Evolutionary conservation across 2,797 vertebrate species (phyloP).

Genomic region (Neosilurus mollespiculum): DNA sequence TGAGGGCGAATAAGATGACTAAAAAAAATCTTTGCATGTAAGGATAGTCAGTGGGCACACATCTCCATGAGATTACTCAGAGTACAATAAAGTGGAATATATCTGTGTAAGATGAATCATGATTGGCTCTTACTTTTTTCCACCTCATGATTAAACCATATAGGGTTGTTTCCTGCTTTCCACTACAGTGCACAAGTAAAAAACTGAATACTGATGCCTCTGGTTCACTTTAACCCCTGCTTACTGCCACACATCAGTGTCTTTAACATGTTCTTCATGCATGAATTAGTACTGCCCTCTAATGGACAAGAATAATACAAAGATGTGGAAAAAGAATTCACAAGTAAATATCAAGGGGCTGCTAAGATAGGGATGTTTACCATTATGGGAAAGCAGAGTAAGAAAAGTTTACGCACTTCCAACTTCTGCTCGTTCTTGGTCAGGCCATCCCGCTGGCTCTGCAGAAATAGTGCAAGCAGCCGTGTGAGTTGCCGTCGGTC

Average conservation of each 20-base stretch:
- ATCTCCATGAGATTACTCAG: not conserved
- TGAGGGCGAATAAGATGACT: not conserved
- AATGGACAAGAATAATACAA: slow-evolving; percentile 30
- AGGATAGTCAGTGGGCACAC: not conserved
- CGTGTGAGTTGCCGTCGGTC: slow-evolving; percentile 94
- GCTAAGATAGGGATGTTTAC: not conserved
- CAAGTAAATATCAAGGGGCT: not conserved
- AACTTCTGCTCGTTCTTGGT: slow-evolving; percentile 97
- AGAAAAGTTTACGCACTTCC: slow-evolving; percentile 87
- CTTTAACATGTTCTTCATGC: not conserved
- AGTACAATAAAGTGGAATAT: not conserved
- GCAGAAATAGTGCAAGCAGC: slow-evolving; percentile 90
- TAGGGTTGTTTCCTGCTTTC: not conserved
- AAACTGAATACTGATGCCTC: not conserved
- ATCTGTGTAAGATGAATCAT: not conserved
- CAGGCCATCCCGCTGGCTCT: slow-evolving; percentile 94
- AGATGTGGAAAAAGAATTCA: not conserved
- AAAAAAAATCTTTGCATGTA: too few relatives aligned
- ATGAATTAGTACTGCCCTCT: slow-evolving; percentile 29
- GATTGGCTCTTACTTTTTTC: too few relatives aligned
- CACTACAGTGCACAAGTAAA: not conserved
- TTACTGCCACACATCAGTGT: not conserved
- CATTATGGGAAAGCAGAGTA: not conserved
- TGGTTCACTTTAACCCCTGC: not conserved
- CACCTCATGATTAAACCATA: too few relatives aligned